Conservation (phyloP, 2,888 invertebrate species). For the Catocala sponsa region DNA sequence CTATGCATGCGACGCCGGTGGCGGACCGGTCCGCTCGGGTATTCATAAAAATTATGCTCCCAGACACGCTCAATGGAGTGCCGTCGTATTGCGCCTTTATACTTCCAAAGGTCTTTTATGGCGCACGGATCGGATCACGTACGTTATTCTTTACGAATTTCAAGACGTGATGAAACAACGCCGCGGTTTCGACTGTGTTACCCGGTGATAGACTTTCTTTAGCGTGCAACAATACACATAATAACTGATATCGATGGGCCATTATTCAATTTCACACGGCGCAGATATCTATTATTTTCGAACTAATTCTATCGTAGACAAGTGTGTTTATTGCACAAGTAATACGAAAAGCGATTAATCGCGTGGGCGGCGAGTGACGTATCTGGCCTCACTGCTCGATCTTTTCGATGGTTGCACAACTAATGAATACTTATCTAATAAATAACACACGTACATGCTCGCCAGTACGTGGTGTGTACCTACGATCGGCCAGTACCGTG, state of each 20-base stretch:
- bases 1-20: constrained; percentile 77
- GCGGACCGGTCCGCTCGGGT: constrained; percentile 79
- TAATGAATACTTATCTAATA: constrained; percentile 47
- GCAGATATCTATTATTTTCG: constrained; percentile 53
- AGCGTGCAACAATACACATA: constrained; percentile 62
- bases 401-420: constrained; percentile 46
- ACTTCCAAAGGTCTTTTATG: constrained; percentile 63
- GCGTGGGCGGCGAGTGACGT: constrained; percentile 62
- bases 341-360: constrained; percentile 64
- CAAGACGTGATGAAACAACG: constrained; percentile 67
- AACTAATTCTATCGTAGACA: constrained; percentile 62
- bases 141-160: constrained; percentile 67
- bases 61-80: constrained; percentile 78
- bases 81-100: constrained; percentile 57
- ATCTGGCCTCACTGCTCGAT: constrained; percentile 36
- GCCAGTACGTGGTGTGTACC: constrained; percentile 37
- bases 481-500: constrained; percentile 31
- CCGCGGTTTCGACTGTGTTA: constrained; percentile 52
- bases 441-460: constrained; percentile 36
- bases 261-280: constrained; percentile 68
- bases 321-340: constrained; percentile 74
- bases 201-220: constrained; percentile 60
- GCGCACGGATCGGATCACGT: constrained; percentile 66
- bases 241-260: constrained; percentile 58
- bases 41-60: constrained; percentile 86